Base-by-base conservation (phyloP, 2,888 invertebrate genomes). In the Brenthis ino region DNA sequence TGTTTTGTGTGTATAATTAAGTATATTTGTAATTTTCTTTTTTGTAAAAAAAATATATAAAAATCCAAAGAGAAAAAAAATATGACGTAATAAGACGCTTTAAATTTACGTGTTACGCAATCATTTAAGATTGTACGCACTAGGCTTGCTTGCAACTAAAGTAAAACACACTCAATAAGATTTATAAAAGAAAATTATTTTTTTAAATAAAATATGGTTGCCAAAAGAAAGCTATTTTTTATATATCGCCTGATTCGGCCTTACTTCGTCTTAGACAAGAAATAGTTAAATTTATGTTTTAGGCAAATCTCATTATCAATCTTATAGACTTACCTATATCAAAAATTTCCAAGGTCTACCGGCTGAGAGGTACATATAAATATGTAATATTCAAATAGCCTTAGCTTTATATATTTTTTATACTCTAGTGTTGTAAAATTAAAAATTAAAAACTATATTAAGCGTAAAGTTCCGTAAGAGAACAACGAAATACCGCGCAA, bases 401-500 rank as follows among this genome's bases (percentile, higher is more conserved):
- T 60, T 14, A 58, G 24, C 14, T 20, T 48, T 24, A 47, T 58
- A 28, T 5, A 2, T 48, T 53, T 37, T 63, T 20, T 61, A 28
- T 47, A 43, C 14, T 48, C 6, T 63, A 33, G 37, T 13, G 51
- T 5, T 11, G 37, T 51, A 65, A 65, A 68, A 56, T 28, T 58
- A 48, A 68, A 64, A 68, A 58, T 60, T 58, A 54, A 68, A 64
- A 64, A 58, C 55, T 53, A 61, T 53, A 61, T 53, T 14, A 33
- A 65, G 61, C 70, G 53, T 65, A 61, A 56, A 55, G 60, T 61
- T 57, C 57, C 57, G 53, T 50, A 64, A 65, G 57, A 65, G 54
- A 68, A 71, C 70, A 60, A 60, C 58, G 50, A 48, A 56, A 66
- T 64, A 57, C 51, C 61, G 51, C 64, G 57, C 57, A 57, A 65